A percentile compares a stretch with the other conserved stretches of the same genome.
Evolutionary conservation across 2,888 invertebrate genomes (phyloP).

Genomic region (Trichogramma evanescens): DNA sequence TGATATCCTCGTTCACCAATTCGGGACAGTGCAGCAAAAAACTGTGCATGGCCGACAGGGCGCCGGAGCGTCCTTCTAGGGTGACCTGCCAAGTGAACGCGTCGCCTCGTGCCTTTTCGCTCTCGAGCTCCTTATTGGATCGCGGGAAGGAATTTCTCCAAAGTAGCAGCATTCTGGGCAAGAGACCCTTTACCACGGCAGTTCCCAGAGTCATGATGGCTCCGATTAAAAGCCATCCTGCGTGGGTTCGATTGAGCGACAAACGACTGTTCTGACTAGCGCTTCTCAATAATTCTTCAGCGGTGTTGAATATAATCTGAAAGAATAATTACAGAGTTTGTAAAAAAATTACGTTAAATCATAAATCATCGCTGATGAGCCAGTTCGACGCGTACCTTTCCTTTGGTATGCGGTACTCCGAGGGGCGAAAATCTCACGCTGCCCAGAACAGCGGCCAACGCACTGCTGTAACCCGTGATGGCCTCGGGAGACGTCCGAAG

Average conservation of each 20-base stretch:
- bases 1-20: slow-evolving; percentile 85
- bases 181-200: slow-evolving; percentile 82
- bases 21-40: slow-evolving; percentile 87
- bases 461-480: slow-evolving; percentile 86
- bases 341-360: slow-evolving; percentile 1
- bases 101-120: slow-evolving; percentile 92
- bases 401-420: slow-evolving; percentile 93
- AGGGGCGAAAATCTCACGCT: slow-evolving; percentile 83
- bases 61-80: slow-evolving; percentile 91
- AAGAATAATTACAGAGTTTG: neutral
- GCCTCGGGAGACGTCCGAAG: slow-evolving; percentile 84
- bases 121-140: slow-evolving; percentile 91
- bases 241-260: slow-evolving; percentile 89
- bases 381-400: slow-evolving; percentile 62
- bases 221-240: slow-evolving; percentile 95
- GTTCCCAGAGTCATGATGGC: slow-evolving; percentile 92
- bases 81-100: slow-evolving; percentile 99
- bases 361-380: neutral
- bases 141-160: slow-evolving; percentile 98
- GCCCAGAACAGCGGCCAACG: slow-evolving; percentile 87
- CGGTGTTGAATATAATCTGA: slow-evolving; percentile 84
- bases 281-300: slow-evolving; percentile 90
- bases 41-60: slow-evolving; percentile 91
- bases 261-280: slow-evolving; percentile 95
- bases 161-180: slow-evolving; percentile 87